Percentiles rank a stretch among this genome's conserved stretches.
phyloP scores from a whole-genome alignment of 2,113 vertebrate genomes.

The Trematocara stigmaticum region DNA sequence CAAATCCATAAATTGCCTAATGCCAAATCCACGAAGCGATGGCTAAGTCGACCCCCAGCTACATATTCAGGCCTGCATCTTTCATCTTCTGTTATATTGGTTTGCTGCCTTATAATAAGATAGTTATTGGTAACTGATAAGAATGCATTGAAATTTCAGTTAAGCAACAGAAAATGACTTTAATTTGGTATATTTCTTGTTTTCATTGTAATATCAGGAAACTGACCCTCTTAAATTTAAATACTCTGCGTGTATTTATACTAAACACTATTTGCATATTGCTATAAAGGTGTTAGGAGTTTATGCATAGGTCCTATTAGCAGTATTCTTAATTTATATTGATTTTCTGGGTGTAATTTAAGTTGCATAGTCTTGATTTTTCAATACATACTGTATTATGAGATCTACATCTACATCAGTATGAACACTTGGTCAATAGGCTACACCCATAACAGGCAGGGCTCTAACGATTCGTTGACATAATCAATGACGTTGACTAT shows the following conservation, averaged over 20 bases:
- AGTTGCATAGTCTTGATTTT: neutral
- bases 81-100: neutral
- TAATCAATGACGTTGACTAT: accelerated
- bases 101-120: neutral
- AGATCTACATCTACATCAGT: neutral
- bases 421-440: neutral
- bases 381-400: neutral
- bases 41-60: accelerated
- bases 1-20: neutral
- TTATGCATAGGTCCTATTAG: neutral
- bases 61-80: neutral
- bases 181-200: neutral
- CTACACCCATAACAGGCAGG: neutral
- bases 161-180: neutral
- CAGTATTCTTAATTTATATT: neutral
- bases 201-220: neutral
- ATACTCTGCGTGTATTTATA: neutral
- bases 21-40: neutral
- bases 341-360: neutral
- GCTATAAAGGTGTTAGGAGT: neutral
- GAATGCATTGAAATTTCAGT: neutral
- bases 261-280: neutral
- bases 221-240: neutral
- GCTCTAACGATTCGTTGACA: accelerated
- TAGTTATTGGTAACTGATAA: neutral